Base-by-base conservation (phyloP, 2,113 vertebrate genomes). In the Actenoides hombroni region DNA sequence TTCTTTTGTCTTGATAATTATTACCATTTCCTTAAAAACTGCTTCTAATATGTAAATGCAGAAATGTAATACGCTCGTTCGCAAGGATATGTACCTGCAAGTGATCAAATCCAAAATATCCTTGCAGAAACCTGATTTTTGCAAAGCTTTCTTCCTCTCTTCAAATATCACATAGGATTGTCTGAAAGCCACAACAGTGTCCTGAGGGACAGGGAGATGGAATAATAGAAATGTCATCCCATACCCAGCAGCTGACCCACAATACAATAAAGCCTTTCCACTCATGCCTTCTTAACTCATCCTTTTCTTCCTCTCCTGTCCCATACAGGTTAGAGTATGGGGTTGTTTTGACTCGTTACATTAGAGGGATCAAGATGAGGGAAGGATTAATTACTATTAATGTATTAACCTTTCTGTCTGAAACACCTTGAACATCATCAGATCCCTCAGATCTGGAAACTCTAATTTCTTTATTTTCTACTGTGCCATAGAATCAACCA, bases 211-310 rank as follows among this genome's bases (percentile, higher is more conserved):
- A 53, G 14, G 16, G 20, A 90, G 11, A 1, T 39, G 17, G 13
- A 12, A 11, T 48, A 64, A 53, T 1, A 71, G 29, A 42, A 75
- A 54, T 60, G 14, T 60, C 13, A 63, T 23, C 13, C 5, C 8
- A 33, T 18, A 31, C 1, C 2, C 25, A 75, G 6, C 13, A 35
- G 5, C n/a, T 2, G 1, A 57, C 5, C 13, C 40, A 46, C 4
- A 39, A 28, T 53, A 70, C 57, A 73, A n/a, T 48, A 44, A 53
- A 37, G 6, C 6, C 13, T 77, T 86, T 81, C 3, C 17, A 59
- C 8, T 65, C 31, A 23, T 51, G 4, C 17, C 6, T 76, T 79
- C 39, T 83, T 68, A 48, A 48, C 3, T 4, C 16, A 42, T 24
- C 20, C 20, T 80, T 17, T 79, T 67, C 48, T 79, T 63, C 42